phyloP scores from a whole-genome alignment of 2,888 invertebrate species.

The Criorhina ranunculi region DNA sequence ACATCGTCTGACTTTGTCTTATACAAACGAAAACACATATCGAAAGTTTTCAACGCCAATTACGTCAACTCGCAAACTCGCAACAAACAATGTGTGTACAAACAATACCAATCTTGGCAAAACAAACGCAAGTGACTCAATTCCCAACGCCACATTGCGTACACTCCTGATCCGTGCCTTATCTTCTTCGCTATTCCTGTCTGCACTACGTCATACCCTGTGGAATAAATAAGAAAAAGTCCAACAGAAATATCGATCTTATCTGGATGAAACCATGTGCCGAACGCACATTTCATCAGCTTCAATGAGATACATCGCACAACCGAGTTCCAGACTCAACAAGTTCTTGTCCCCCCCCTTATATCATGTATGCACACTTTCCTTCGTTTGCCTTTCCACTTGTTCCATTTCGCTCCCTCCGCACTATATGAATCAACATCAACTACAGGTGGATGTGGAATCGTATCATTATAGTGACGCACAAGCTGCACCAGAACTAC shows the following conservation, averaged over 20 bases:
- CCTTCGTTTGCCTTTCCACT: slow-evolving; percentile 54
- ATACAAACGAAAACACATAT: too few species aligned
- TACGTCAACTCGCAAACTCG: too few species aligned
- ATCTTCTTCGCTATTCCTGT: neutral
- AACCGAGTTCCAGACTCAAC: slow-evolving; percentile 59
- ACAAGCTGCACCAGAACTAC: slow-evolving; percentile 47
- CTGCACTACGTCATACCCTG: neutral
- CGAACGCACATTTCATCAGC: slow-evolving; percentile 49
- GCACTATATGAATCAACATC: slow-evolving; percentile 41
- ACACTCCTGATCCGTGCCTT: slow-evolving; percentile 2
- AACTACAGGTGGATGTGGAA: slow-evolving; percentile 72
- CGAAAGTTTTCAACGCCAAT: too few species aligned
- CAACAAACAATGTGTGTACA: too few species aligned
- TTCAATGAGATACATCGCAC: slow-evolving; percentile 25
- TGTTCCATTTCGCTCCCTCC: slow-evolving; percentile 34
- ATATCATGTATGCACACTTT: slow-evolving; percentile 27
- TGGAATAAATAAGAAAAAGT: slow-evolving; percentile 12
- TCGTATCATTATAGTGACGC: slow-evolving; percentile 38
- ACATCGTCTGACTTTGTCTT: too few species aligned
- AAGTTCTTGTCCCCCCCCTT: slow-evolving; percentile 48
- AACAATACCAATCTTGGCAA: too few species aligned
- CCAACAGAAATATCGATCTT: slow-evolving; percentile 41
- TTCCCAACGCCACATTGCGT: neutral
- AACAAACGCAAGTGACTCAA: slow-evolving; percentile 7
- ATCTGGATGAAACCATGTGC: slow-evolving; percentile 46